These are phyloP conservation scores for Latrodectus elegans DNA, from an alignment of 2,888 invertebrate species.

Conservation along the genomic window DNA sequence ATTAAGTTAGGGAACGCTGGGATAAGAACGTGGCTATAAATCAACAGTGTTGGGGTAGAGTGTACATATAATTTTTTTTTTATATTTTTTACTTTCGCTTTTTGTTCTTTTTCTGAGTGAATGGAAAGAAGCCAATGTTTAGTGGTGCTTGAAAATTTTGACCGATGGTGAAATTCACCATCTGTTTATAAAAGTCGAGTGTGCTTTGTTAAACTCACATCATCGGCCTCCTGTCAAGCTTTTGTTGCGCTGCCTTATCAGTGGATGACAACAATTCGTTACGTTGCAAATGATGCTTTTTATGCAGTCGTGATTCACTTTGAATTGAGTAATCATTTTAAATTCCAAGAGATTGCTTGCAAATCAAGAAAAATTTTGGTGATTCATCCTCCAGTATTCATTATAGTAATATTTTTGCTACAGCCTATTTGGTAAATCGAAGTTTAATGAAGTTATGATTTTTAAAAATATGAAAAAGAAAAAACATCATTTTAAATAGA, in stretches of 20 bases:
- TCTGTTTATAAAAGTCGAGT: constrained; percentile 13
- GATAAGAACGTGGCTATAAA: constrained; percentile 29
- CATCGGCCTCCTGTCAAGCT: background rate
- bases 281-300: background rate
- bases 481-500: no score
- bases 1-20: constrained; percentile 40
- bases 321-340: background rate
- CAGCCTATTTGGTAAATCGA: no score
- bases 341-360: no score
- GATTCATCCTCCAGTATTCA: no score
- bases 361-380: no score
- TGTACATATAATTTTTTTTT: background rate
- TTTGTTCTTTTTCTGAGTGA: background rate
- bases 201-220: constrained; percentile 21
- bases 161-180: constrained; percentile 36
- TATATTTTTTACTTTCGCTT: background rate
- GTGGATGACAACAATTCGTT: background rate
- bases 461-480: no score
- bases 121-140: constrained; percentile 53
- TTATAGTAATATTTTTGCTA: no score
- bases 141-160: constrained; percentile 39
- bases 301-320: background rate
- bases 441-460: no score
- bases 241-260: background rate
- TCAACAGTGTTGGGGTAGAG: constrained; percentile 17